phyloP scores from a whole-genome alignment of 2,113 vertebrate species.

The Peromyscus polionotus region DNA sequence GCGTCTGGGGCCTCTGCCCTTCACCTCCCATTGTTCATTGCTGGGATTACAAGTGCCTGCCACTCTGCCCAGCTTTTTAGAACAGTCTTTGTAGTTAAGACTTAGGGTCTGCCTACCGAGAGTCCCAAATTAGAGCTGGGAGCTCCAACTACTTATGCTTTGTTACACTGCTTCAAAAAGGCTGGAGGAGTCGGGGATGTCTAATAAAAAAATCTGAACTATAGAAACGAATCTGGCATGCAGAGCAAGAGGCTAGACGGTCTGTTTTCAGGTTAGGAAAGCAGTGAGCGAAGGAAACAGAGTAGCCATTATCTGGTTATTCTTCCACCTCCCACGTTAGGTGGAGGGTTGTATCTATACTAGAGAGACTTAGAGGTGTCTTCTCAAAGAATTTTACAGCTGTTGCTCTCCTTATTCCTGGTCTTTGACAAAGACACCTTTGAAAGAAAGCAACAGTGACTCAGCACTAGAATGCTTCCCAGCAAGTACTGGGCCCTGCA shows the following conservation, averaged over 20 bases:
- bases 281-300: neutral
- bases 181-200: neutral
- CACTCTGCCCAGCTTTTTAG: neutral
- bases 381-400: neutral
- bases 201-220: neutral
- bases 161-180: neutral
- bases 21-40: neutral
- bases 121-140: neutral
- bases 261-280: constrained; percentile 12
- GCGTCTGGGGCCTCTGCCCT: no score
- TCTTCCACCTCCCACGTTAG: neutral
- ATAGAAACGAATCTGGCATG: neutral
- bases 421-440: neutral
- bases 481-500: neutral
- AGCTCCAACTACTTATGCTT: neutral
- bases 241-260: neutral
- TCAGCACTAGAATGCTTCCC: neutral
- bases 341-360: neutral
- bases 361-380: neutral
- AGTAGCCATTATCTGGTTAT: neutral
- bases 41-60: no score
- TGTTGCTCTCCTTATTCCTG: neutral
- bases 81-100: constrained; percentile 27
- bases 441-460: neutral
- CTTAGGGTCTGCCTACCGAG: neutral